Base-by-base conservation (phyloP, 2,797 vertebrate genomes). In the Taenioides sp. region DNA sequence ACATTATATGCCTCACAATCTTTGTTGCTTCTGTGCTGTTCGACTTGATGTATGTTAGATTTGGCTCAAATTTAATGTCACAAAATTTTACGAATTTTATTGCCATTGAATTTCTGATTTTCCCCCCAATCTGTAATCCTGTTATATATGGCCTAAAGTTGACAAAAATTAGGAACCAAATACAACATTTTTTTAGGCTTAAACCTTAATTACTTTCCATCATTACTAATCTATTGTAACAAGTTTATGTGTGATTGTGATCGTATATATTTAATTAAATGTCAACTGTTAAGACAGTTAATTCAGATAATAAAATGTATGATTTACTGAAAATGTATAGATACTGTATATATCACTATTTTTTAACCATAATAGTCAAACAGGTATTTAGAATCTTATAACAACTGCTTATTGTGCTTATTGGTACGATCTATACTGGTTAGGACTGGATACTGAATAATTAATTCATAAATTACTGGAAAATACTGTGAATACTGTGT, bases 61-160 rank as follows among this genome's bases (percentile, higher is more conserved):
- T 71, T 47, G 74, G 80, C 4, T 67, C 75, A 16, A 22, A 43
- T 0, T 0, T 17, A 0, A 22, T 86, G 2, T 5, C 83, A 6
- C 65, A 82, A 67, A 25, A n/a, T 61, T 4, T 71, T 0, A 1
- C 58, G 27, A 85, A 87, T 43, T 84, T 87, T 1, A 72, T 88
- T 11, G 61, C 80, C 0, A 76, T 83, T 1, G 70, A 81, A n/a
- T 83, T 81, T 68, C 7, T 89, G 0, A 0, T 87, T 0, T 17
- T 86, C 1, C 84, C 88, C 16, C 86, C 88, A 0, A 27, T 88
- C 1, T 0, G 81, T 3, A 88, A 89, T 63, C 88, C 86, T 0
- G 6, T 89, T 5, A 82, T 89, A 2, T 87, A 89, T 40, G 88
- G 88, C 6, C 65, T 86, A 0, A 82, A 69, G 6, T 0, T 88